Evolutionary conservation across 2,113 vertebrate species (phyloP).

Genomic region (Tonatia bakeri): DNA sequence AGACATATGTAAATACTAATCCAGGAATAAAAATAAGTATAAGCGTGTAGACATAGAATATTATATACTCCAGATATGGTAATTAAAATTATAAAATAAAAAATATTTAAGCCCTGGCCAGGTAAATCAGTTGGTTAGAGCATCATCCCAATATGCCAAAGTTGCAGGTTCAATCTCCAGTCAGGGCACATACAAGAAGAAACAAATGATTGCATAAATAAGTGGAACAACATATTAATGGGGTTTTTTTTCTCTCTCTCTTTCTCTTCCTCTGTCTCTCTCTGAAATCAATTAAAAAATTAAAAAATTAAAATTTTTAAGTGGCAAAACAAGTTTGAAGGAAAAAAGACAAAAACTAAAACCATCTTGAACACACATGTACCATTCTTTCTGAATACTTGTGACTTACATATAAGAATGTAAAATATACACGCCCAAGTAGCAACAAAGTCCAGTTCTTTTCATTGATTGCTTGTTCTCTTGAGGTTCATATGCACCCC

Average conservation of each 20-base stretch:
- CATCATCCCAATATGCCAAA: too few species aligned
- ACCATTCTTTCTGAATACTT: not conserved
- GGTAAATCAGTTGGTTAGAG: too few species aligned
- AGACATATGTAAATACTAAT: not conserved
- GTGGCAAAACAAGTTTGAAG: not conserved
- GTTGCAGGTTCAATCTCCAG: too few species aligned
- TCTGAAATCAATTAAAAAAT: too few species aligned
- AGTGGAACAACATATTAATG: too few species aligned
- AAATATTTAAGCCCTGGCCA: not conserved
- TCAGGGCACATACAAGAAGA: too few species aligned
- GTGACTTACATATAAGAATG: not conserved
- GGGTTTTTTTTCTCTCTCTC: too few species aligned
- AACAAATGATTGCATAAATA: too few species aligned
- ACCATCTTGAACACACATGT: not conserved
- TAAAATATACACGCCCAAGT: not conserved
- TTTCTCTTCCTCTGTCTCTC: too few species aligned
- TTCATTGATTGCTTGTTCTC: not conserved
- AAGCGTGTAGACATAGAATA: not conserved
- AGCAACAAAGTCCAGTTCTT: not conserved
- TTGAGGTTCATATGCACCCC: not conserved
- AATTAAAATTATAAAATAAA: not conserved
- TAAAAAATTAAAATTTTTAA: too few species aligned
- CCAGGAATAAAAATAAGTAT: not conserved
- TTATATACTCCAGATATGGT: not conserved
- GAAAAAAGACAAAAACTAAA: not conserved